Evolutionary conservation across 2,888 invertebrate genomes (phyloP).

Genomic region (Embidobia sp.): DNA sequence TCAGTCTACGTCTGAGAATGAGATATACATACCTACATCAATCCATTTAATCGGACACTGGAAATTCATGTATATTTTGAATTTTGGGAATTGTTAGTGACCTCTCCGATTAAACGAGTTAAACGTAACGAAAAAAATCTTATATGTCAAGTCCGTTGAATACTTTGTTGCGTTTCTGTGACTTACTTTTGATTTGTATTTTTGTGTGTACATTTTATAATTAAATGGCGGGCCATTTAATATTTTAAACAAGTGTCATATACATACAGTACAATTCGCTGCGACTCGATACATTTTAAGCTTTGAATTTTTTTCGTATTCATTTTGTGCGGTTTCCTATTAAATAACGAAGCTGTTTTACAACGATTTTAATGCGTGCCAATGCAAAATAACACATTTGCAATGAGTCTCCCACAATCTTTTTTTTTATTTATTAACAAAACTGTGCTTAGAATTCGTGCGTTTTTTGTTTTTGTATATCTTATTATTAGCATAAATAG

Average conservation of each 20-base stretch:
- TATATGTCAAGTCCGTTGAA: no score
- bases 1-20: no score
- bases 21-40: no score
- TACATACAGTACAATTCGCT: not conserved
- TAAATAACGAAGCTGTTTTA: no score
- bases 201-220: not conserved
- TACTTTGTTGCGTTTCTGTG: constrained; percentile 22
- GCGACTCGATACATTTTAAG: not conserved
- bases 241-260: not conserved
- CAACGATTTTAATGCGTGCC: constrained; percentile 31
- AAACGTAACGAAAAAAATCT: no score
- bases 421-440: not conserved
- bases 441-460: not conserved
- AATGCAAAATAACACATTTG: constrained; percentile 25
- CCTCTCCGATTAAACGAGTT: no score
- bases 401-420: constrained; percentile 15
- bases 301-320: not conserved
- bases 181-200: constrained; percentile 2
- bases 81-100: no score
- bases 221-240: constrained; percentile 46
- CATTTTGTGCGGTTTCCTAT: not conserved
- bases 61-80: no score
- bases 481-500: no score
- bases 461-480: not conserved
- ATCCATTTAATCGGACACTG: no score